Base-by-base conservation (phyloP, 1,140 invertebrate genomes). In the Dolichoris vasculosae region DNA sequence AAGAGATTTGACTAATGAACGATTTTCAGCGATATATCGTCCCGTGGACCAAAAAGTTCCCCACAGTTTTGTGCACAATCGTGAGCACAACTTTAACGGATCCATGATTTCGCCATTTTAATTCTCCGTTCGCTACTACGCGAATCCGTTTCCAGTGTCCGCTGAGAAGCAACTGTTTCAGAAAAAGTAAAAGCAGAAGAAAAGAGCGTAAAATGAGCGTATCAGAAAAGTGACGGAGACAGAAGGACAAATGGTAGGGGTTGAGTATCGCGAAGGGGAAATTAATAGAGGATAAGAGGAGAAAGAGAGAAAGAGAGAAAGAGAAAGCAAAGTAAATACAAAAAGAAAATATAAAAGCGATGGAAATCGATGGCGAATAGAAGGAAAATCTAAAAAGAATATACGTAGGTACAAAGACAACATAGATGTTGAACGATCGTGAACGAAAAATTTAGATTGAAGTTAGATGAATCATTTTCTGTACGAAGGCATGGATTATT, bases 211-310 rank as follows among this genome's bases (percentile, higher is more conserved):
- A 32, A 76, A 51, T 76, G 76, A 63, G 51, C 48, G 48, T 79
- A 79, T 79, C 51, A 79, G 76, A 79, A 79, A 79, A 63, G 20
- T 1, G 26, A 76, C 73, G 32, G 17, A 67, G 64, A 67, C 11
- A 3, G 30, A 67, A 2, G 30, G 30, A 51, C 17, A 67, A 69
- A 64, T 78, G 55, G 64, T 73, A 51, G 0, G n/a, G 30, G 40
- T 48, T 48, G 69, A 38, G 71, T 48, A 48, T 59, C 46, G 69
- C 77, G 26, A 51, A 30, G 26, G 7, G 71, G 26, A 76, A 76
- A 76, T 76, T 76, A 76, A 48, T 76, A 43, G 48, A 43, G 73
- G 32, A 26, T 51, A 46, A 81, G 26, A 17, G 67, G 73, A 51
- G 40, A 76, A 46, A 81, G 26, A 17, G 67, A 69, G 51, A 81